These are phyloP conservation scores for Muscidifurax raptorellus DNA, from an alignment of 1,140 invertebrate genomes.

Conservation along the genomic window DNA sequence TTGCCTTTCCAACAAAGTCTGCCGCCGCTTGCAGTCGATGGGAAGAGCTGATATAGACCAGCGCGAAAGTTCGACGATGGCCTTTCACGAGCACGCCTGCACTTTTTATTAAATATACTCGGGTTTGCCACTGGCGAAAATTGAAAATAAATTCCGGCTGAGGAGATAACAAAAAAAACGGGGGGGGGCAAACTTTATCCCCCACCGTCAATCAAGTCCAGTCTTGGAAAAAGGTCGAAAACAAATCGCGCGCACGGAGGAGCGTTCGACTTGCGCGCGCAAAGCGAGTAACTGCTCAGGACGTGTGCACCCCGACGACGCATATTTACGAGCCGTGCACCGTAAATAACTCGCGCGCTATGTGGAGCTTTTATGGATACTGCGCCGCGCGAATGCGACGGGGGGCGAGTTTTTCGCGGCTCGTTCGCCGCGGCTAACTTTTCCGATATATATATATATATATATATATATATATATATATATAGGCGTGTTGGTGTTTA, in stretches of 20 bases:
- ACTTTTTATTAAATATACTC: background rate
- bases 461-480: no score
- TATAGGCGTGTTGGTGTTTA: background rate
- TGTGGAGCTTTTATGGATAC: constrained; percentile 50
- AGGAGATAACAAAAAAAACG: background rate
- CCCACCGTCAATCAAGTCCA: background rate
- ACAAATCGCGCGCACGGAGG: background rate
- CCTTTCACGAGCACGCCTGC: background rate
- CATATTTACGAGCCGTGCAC: constrained; percentile 57
- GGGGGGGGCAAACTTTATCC: background rate
- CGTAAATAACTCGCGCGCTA: constrained; percentile 59
- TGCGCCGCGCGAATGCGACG: constrained; percentile 24
- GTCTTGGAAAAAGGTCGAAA: background rate
- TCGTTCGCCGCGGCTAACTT: background rate
- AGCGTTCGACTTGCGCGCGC: constrained; percentile 6
- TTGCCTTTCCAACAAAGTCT: background rate
- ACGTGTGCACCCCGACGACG: constrained; percentile 42
- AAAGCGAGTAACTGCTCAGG: background rate
- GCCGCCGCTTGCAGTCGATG: background rate
- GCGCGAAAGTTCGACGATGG: background rate
- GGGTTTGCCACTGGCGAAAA: background rate
- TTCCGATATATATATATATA: no score
- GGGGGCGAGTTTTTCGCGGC: constrained; percentile 9
- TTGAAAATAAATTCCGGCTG: background rate
- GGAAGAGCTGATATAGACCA: background rate